Percentiles rank a stretch among this genome's conserved stretches.
Conservation (phyloP, 1,140 invertebrate genomes). For the Aporrectodea caliginosa region DNA sequence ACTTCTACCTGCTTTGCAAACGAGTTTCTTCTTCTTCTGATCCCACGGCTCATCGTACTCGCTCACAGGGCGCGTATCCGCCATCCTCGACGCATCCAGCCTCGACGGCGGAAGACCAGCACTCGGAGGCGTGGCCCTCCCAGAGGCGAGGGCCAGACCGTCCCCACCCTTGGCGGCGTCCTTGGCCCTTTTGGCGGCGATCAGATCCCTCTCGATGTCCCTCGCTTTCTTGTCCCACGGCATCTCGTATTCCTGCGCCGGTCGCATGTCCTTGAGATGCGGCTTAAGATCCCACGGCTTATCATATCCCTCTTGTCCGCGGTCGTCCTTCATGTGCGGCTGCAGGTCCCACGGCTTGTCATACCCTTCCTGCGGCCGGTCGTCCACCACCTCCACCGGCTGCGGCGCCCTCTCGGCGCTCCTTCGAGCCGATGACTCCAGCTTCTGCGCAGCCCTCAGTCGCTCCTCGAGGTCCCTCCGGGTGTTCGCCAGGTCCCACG, state of each 20-base stretch:
- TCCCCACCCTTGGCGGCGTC: background rate
- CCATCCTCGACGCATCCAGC: background rate
- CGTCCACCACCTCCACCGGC: slow-evolving; percentile 8
- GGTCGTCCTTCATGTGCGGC: slow-evolving; percentile 18
- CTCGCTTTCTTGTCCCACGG: slow-evolving; percentile 34
- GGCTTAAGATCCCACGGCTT: slow-evolving; percentile 31
- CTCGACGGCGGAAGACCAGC: background rate
- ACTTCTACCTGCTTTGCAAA: slow-evolving; percentile 7
- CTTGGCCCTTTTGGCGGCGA: background rate
- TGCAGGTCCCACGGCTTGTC: slow-evolving; percentile 32
- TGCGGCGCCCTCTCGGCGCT: background rate
- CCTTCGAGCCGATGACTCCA: background rate
- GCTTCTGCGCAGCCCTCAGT: background rate
- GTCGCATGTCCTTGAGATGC: slow-evolving; percentile 26
- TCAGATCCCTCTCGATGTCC: slow-evolving; percentile 18
- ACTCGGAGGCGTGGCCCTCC: background rate
- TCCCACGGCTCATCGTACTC: slow-evolving; percentile 34
- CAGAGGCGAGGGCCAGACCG: background rate
- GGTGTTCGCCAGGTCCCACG: slow-evolving; percentile 17
- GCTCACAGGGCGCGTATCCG: slow-evolving; percentile 12
- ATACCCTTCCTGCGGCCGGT: slow-evolving; percentile 28
- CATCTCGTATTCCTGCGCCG: slow-evolving; percentile 25
- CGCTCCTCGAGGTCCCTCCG: slow-evolving; percentile 10
- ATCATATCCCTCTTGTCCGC: slow-evolving; percentile 25
- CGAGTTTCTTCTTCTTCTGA: slow-evolving; percentile 26